Evolutionary conservation across 1,140 invertebrate genomes (phyloP).

Genomic region (Drosophila pseudoobscura): DNA sequence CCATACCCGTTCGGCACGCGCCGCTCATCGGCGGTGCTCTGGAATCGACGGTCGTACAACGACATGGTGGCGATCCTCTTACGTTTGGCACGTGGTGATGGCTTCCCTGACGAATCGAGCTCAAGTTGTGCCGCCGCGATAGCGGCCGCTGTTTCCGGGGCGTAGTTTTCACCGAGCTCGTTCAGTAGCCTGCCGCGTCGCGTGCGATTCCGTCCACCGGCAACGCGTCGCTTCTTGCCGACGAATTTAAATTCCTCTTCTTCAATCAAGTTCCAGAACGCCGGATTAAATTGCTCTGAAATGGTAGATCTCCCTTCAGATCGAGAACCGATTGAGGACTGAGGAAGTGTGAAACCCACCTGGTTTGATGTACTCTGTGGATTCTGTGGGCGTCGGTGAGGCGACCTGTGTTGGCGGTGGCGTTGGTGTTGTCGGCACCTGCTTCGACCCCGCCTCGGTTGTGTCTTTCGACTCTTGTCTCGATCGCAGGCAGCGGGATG

Average conservation of each 20-base stretch:
- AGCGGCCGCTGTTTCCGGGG: slow-evolving; percentile 67
- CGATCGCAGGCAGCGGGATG: slow-evolving; percentile 52
- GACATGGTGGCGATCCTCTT: slow-evolving; percentile 69
- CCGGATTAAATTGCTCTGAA: slow-evolving; percentile 50
- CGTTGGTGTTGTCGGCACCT: slow-evolving; percentile 9
- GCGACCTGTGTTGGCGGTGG: slow-evolving; percentile 20
- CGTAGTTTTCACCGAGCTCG: slow-evolving; percentile 39
- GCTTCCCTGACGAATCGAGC: slow-evolving; percentile 47
- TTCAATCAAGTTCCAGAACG: slow-evolving; percentile 58
- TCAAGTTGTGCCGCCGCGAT: slow-evolving; percentile 66
- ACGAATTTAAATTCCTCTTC: slow-evolving; percentile 46
- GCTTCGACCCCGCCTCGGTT: slow-evolving; percentile 1
- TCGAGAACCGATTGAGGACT: no score
- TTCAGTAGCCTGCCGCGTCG: slow-evolving; percentile 42
- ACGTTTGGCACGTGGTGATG: slow-evolving; percentile 34
- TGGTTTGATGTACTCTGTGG: slow-evolving; percentile 45
- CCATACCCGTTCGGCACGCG: slow-evolving; percentile 70
- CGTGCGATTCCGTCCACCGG: slow-evolving; percentile 23
- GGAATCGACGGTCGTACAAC: slow-evolving; percentile 76
- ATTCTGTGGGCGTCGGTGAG: slow-evolving; percentile 60
- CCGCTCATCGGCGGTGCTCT: slow-evolving; percentile 64
- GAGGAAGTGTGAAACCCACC: slow-evolving; percentile 22
- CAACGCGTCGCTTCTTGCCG: slow-evolving; percentile 36
- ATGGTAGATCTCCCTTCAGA: not conserved
- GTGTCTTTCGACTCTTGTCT: slow-evolving; percentile 19